Percentiles rank a stretch among this genome's conserved stretches.
phyloP scores from a whole-genome alignment of 2,113 vertebrate species.

The Thinocorus orbignyianus region DNA sequence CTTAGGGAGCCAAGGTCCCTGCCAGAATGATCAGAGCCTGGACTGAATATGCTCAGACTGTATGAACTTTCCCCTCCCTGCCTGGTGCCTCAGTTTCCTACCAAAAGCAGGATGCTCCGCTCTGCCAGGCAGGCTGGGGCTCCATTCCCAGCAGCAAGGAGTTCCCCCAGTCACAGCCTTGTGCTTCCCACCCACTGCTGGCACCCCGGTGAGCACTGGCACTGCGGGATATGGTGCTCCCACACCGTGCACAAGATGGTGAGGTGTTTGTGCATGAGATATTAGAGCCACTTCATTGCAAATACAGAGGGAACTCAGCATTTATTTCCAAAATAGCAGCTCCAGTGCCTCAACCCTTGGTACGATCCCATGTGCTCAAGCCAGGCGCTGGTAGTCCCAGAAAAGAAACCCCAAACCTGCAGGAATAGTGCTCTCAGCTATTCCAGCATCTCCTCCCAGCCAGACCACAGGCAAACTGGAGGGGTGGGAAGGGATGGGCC shows the following conservation, averaged over 20 bases:
- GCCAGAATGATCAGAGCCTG: neutral
- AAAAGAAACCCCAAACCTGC: neutral
- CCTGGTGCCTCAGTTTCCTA: neutral
- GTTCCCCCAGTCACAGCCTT: neutral
- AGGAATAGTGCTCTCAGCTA: fast-evolving
- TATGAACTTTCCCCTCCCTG: neutral
- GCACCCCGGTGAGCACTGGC: neutral
- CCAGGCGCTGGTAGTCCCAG: neutral
- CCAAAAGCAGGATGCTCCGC: neutral
- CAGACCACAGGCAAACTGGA: fast-evolving
- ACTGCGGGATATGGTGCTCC: neutral
- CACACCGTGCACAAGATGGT: fast-evolving
- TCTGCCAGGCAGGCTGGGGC: neutral
- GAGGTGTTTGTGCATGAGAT: neutral
- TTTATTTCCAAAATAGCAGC: neutral
- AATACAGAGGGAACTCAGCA: neutral
- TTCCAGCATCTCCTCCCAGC: neutral
- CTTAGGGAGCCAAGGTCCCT: neutral
- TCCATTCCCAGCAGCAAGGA: neutral
- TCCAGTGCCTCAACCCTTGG: neutral
- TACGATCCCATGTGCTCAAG: neutral
- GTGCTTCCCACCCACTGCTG: neutral
- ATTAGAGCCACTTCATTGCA: neutral
- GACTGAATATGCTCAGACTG: fast-evolving
- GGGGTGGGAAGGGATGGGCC: neutral